Percentiles rank a stretch among this genome's conserved stretches.
Conservation (phyloP, 1,140 invertebrate genomes). For the Plectrocnemia conspersa region DNA sequence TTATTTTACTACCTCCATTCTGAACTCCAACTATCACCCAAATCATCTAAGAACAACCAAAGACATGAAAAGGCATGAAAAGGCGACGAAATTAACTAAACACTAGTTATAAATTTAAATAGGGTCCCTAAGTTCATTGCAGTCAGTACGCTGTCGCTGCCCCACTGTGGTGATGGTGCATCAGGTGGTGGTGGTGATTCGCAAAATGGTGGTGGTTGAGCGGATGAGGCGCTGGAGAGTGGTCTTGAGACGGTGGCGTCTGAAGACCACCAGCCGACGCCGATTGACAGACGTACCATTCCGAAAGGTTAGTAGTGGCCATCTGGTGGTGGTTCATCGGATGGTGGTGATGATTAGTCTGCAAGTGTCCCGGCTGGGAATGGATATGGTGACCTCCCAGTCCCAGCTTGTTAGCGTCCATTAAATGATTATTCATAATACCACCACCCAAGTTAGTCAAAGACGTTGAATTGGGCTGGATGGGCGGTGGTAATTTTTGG, state of each 20-base stretch:
- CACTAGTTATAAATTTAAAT: constrained; percentile 26
- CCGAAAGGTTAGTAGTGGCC: constrained; percentile 33
- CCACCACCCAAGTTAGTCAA: constrained; percentile 9
- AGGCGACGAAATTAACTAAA: no score
- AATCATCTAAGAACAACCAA: no score
- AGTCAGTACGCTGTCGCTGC: constrained; percentile 51
- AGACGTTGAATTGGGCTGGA: constrained; percentile 39
- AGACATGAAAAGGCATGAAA: no score
- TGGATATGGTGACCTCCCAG: constrained; percentile 45
- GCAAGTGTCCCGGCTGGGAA: constrained; percentile 40
- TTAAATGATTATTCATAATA: constrained; percentile 38
- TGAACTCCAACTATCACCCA: no score
- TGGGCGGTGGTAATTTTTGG: constrained; percentile 40
- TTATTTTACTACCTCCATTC: no score
- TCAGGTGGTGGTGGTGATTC: constrained; percentile 35
- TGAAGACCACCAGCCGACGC: constrained; percentile 34
- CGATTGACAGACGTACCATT: constrained; percentile 48
- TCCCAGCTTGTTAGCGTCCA: constrained; percentile 45
- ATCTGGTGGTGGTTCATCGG: constrained; percentile 25
- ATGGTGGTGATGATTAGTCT: constrained; percentile 40
- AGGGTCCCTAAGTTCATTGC: constrained; percentile 47
- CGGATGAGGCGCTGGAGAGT: constrained; percentile 31
- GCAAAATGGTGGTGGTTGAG: constrained; percentile 34
- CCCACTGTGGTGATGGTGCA: constrained; percentile 48
- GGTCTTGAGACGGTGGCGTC: constrained; percentile 33